Conservation (phyloP, 2,888 invertebrate species). For the Erebia palarica region DNA sequence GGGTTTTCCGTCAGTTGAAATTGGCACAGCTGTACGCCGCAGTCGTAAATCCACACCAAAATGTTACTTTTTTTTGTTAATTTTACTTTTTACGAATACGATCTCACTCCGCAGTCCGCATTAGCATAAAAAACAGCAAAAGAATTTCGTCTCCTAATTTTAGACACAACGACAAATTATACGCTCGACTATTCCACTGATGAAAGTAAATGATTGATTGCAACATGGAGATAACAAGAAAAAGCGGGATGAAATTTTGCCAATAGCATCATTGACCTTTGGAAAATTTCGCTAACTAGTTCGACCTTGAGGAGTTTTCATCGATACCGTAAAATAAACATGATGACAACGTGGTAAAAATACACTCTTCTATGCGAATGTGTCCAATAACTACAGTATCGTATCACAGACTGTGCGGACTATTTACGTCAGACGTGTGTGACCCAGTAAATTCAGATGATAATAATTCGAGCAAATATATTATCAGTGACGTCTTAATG, state of each 20-base stretch:
- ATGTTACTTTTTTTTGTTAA: too few species aligned
- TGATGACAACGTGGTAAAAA: conserved; percentile 2
- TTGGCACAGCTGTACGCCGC: too few species aligned
- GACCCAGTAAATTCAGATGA: background rate
- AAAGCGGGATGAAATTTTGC: background rate
- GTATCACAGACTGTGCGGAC: background rate
- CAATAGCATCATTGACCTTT: conserved; percentile 7
- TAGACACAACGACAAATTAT: background rate
- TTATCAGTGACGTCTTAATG: background rate
- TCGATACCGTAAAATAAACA: conserved; percentile 2
- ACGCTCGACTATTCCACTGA: background rate
- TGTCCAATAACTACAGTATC: background rate
- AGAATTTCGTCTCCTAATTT: background rate
- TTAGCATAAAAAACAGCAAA: too few species aligned
- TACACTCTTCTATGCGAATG: background rate
- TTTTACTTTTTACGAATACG: too few species aligned
- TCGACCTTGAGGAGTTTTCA: conserved; percentile 1
- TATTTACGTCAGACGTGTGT: background rate
- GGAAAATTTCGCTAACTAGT: background rate
- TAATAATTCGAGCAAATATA: background rate
- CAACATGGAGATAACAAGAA: background rate
- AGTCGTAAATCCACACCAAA: too few species aligned
- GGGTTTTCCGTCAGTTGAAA: too few species aligned
- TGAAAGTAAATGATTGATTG: background rate
- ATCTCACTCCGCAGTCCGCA: too few species aligned